Evolutionary conservation across 1,140 invertebrate genomes (phyloP), one percentile per base, ranked within the genome.

Genomic region (Heliconius eleuchia): DNA sequence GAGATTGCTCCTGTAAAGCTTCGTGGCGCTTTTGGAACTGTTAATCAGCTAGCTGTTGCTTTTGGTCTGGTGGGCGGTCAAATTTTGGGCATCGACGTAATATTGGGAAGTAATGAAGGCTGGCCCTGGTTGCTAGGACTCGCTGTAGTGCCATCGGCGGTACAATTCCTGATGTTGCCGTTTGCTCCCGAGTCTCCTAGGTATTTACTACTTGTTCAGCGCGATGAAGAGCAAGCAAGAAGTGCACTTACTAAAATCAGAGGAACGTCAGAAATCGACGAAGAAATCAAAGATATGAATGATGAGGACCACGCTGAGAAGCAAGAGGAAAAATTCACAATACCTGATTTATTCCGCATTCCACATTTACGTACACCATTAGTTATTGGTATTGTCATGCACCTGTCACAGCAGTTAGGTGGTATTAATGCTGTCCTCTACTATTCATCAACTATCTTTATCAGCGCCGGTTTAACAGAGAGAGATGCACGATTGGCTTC

Each of bases 381-480:
- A 34, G 95, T 98, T 79, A 99, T 99, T 87, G 98, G 98, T 79
- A 96, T 99, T 77, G 97, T 99, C 39, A 98, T 99, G 98, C 98
- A 99, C 93, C 95, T 99, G 34, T 99, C 98, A 34, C 98, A 99
- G 90, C 98, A 99, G 91, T 96, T 99, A 78, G 98, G 98, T n/a
- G 98, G 98, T 80, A 99, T 99, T 83, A 98, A 98, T 95, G 98
- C 98, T 77, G 98, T 99, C 81, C 97, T 99, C 89, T 99, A 99
- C 94, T 99, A 99, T 94, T 99, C 98, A 18, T 97, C 97, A 30
- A 96, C 95, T 76, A 96, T 99, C 83, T 99, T 99, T 91, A 96
- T 95, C 80, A 96, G 95, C 82, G 97, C 98, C 42, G 98, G 98
- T 71, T 93, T 99, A 74, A 95, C 95, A 16, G 95, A 96, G n/a